These are phyloP conservation scores for Fragum sueziense DNA, from an alignment of 2,888 invertebrate genomes.

Conservation along the genomic window DNA sequence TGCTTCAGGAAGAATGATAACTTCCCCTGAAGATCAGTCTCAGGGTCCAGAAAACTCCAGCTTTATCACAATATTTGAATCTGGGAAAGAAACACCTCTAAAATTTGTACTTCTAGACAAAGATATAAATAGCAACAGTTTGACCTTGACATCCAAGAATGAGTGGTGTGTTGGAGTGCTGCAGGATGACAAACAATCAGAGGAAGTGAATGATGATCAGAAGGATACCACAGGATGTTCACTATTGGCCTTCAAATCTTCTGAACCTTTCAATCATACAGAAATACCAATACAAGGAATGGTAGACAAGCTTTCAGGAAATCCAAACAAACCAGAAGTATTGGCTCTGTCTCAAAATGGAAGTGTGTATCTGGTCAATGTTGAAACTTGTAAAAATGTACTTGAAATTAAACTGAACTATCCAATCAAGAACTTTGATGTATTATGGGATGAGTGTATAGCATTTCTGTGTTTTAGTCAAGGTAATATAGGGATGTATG, in stretches of 20 bases:
- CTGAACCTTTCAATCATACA: not conserved
- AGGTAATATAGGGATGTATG: constrained; percentile 62
- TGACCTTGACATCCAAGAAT: constrained; percentile 26
- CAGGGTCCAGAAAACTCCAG: constrained; percentile 49
- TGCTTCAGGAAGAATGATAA: constrained; percentile 31
- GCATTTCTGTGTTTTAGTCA: constrained; percentile 60
- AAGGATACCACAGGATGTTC: not conserved
- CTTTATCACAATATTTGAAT: constrained; percentile 51
- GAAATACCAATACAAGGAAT: constrained; percentile 39
- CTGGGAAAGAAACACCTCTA: constrained; percentile 31
- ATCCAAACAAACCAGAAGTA: constrained; percentile 51
- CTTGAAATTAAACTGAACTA: constrained; percentile 47
- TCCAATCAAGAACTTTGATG: constrained; percentile 52
- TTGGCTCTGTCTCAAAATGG: constrained; percentile 47
- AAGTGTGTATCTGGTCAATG: constrained; percentile 47
- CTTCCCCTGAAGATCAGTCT: constrained; percentile 28
- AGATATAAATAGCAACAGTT: not conserved
- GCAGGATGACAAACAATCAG: not conserved
- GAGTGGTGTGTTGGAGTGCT: constrained; percentile 41
- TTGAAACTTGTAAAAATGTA: constrained; percentile 21
- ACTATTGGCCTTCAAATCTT: not conserved
- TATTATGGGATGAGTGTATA: constrained; percentile 63
- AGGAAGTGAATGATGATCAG: constrained; percentile 9
- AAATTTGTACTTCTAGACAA: constrained; percentile 27
- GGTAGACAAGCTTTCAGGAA: constrained; percentile 47